Evolutionary conservation across 2,113 vertebrate genomes (phyloP).

Genomic region (Mustelus asterias): DNA sequence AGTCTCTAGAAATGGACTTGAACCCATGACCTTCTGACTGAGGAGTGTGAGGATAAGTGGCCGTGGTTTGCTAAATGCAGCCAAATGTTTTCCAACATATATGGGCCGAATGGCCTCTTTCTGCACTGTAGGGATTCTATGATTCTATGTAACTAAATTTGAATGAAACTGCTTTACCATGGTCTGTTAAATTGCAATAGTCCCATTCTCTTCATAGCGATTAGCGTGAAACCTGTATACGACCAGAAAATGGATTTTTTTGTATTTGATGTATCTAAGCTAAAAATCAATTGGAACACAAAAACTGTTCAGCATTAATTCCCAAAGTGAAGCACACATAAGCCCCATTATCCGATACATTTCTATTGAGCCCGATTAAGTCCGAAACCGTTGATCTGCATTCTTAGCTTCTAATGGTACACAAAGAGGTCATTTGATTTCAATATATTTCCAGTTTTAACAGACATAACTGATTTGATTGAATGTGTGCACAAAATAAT

Average conservation of each 20-base stretch:
- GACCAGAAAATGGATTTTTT: constrained; percentile 13
- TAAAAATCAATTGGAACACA: constrained; percentile 3
- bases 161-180: background rate
- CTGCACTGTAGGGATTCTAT: too few relatives aligned
- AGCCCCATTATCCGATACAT: background rate
- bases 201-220: background rate
- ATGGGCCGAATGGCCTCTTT: too few relatives aligned
- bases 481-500: constrained; percentile 14
- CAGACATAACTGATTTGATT: background rate
- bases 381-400: background rate
- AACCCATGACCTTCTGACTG: background rate
- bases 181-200: background rate
- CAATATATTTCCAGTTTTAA: background rate
- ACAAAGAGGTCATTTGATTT: constrained; percentile 32
- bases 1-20: background rate
- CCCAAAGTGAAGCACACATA: constrained; percentile 19
- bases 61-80: background rate
- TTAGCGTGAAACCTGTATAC: background rate
- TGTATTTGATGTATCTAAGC: background rate
- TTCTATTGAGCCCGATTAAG: background rate
- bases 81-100: background rate
- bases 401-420: background rate
- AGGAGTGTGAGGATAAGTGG: background rate
- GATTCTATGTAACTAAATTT: background rate
- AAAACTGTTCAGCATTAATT: background rate